These are phyloP conservation scores for Petromus typicus DNA, from an alignment of 2,113 vertebrate genomes.

Conservation along the genomic window DNA sequence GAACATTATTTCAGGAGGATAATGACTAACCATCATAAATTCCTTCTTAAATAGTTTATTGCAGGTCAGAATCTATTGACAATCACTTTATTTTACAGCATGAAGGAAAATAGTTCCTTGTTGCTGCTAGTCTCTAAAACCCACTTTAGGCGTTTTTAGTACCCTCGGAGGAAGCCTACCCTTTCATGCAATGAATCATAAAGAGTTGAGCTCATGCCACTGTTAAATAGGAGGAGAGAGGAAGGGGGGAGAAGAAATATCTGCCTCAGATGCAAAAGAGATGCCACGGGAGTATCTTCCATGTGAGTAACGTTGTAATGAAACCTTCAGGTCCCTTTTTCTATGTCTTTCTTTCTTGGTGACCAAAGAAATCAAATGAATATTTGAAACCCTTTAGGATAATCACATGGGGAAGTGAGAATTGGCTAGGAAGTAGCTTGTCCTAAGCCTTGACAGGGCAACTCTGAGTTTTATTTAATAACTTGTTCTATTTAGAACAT, in stretches of 20 bases:
- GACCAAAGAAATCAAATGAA: background rate
- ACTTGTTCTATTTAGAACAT: background rate
- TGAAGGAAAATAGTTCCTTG: conserved; percentile 79
- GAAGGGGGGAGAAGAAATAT: conserved; percentile 62
- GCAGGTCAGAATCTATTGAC: conserved; percentile 87
- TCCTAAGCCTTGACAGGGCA: background rate
- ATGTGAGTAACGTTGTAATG: background rate
- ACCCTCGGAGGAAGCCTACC: conserved; percentile 83
- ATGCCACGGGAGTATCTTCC: background rate
- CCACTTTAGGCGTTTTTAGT: conserved; percentile 85
- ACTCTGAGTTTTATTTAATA: background rate
- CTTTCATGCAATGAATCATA: conserved; percentile 86
- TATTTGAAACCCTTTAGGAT: background rate
- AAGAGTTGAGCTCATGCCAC: conserved; percentile 83
- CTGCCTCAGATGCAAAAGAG: conserved; percentile 38
- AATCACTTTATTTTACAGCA: conserved; percentile 86
- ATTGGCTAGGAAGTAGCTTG: background rate
- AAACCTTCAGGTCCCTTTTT: background rate
- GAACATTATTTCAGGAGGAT: conserved; percentile 87
- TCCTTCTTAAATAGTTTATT: conserved; percentile 89
- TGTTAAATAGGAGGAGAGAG: conserved; percentile 71
- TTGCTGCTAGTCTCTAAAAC: conserved; percentile 83
- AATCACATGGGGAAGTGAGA: background rate
- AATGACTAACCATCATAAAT: conserved; percentile 88
- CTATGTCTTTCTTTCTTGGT: background rate